phyloP scores from a whole-genome alignment of 2,113 vertebrate species.

The Syrmaticus mikado region DNA sequence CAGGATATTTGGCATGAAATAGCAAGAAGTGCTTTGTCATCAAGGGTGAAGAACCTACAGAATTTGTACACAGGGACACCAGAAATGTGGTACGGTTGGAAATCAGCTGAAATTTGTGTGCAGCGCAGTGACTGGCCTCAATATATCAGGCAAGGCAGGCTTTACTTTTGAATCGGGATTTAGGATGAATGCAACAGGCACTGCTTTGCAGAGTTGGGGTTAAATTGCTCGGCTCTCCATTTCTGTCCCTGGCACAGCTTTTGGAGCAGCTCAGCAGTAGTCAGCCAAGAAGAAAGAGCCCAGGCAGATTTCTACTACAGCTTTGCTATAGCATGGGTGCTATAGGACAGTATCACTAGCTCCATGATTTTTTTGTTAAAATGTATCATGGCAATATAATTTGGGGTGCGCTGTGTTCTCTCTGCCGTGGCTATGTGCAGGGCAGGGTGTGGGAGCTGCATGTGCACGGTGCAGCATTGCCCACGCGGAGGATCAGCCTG shows the following conservation, averaged over 20 bases:
- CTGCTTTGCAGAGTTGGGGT: background rate
- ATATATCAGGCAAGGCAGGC: background rate
- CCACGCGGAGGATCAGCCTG: background rate
- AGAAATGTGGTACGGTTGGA: background rate
- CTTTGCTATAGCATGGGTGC: background rate
- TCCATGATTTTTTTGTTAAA: background rate
- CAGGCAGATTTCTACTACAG: slow-evolving; percentile 18
- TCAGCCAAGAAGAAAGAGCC: background rate
- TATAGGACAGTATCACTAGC: background rate
- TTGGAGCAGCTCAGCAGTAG: background rate
- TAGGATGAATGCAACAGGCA: background rate
- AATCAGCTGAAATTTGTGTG: background rate
- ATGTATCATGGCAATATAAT: background rate
- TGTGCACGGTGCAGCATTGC: background rate
- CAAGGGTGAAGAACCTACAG: background rate
- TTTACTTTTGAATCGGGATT: background rate
- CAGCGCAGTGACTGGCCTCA: background rate
- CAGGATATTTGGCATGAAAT: background rate
- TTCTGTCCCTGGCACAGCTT: background rate
- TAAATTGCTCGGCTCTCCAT: background rate
- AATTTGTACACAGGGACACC: background rate
- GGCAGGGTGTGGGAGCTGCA: background rate
- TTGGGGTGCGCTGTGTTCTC: background rate
- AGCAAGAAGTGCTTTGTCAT: background rate
- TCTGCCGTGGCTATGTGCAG: background rate